phyloP scores from a whole-genome alignment of 2,888 invertebrate genomes.

The Zele albiditarsus region DNA sequence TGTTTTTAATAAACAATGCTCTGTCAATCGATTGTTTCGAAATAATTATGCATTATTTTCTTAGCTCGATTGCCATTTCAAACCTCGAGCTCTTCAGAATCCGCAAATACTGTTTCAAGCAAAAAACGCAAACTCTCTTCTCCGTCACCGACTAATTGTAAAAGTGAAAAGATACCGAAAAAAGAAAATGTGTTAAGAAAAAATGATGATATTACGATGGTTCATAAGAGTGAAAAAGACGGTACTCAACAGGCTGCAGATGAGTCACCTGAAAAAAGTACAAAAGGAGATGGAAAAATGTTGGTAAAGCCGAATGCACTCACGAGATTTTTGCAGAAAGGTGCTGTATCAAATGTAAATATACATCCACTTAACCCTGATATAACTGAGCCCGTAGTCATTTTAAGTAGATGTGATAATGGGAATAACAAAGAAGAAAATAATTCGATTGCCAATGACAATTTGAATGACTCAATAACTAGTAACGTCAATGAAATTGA shows the following conservation, averaged over 20 bases:
- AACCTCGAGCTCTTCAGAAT: constrained; percentile 55
- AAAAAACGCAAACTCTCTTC: constrained; percentile 66
- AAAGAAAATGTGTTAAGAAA: constrained; percentile 55
- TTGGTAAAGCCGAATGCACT: constrained; percentile 47
- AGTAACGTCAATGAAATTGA: constrained; percentile 29
- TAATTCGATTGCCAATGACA: background rate
- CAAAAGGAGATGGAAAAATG: constrained; percentile 49
- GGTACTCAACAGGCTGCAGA: constrained; percentile 15
- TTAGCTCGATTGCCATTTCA: constrained; percentile 66
- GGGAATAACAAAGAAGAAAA: constrained; percentile 15
- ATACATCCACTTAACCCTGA: background rate
- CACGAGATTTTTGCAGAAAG: constrained; percentile 49
- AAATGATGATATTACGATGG: background rate
- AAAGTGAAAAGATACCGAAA: constrained; percentile 58
- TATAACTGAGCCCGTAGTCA: constrained; percentile 49
- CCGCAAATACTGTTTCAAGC: constrained; percentile 50
- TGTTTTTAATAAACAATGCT: background rate
- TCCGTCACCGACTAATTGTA: constrained; percentile 55
- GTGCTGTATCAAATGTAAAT: background rate
- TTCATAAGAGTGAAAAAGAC: constrained; percentile 32
- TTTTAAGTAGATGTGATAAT: constrained; percentile 58
- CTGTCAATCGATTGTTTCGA: background rate
- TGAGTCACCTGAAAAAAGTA: constrained; percentile 33
- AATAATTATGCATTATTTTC: constrained; percentile 16
- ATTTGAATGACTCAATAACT: constrained; percentile 30